A percentile compares a stretch with the other conserved stretches of the same genome.
These are phyloP conservation scores for Smutsia temminckii DNA, from an alignment of 2,797 vertebrate species.

Conservation along the genomic window DNA sequence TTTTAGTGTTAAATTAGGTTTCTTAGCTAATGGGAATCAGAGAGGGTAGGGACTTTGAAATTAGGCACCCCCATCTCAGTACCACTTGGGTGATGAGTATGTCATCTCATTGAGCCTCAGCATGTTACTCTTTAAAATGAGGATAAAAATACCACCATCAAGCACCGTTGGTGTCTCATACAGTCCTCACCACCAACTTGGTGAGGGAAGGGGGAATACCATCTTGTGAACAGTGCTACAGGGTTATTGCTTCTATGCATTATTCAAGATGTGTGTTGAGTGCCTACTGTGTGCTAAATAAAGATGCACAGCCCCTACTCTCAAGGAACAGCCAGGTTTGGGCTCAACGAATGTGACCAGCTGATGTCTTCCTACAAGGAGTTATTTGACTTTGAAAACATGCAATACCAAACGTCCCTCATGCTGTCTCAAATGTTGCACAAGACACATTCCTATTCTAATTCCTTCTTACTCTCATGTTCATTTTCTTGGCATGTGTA, in stretches of 20 bases:
- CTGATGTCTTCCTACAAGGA: background rate
- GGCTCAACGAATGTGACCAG: background rate
- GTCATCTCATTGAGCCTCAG: background rate
- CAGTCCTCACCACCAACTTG: background rate
- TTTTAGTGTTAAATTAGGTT: background rate
- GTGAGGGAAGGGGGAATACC: background rate
- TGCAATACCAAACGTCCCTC: background rate
- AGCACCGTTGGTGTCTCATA: background rate
- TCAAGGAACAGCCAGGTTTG: background rate
- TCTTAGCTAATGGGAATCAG: background rate
- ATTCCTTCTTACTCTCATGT: background rate
- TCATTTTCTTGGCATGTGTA: background rate
- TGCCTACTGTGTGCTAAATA: background rate
- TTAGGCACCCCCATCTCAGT: background rate
- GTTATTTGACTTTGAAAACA: background rate
- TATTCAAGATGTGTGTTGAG: background rate
- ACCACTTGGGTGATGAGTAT: background rate
- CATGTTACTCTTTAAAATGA: slow-evolving; percentile 1
- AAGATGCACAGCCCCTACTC: background rate
- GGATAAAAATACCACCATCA: background rate
- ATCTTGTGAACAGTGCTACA: background rate
- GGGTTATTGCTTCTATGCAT: background rate
- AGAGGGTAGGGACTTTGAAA: background rate
- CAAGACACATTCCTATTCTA: background rate
- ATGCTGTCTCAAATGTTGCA: background rate